Percentiles rank a stretch among this genome's conserved stretches.
These are phyloP conservation scores for Echeneis naucrates DNA, from an alignment of 2,797 vertebrate species.

Conservation along the genomic window DNA sequence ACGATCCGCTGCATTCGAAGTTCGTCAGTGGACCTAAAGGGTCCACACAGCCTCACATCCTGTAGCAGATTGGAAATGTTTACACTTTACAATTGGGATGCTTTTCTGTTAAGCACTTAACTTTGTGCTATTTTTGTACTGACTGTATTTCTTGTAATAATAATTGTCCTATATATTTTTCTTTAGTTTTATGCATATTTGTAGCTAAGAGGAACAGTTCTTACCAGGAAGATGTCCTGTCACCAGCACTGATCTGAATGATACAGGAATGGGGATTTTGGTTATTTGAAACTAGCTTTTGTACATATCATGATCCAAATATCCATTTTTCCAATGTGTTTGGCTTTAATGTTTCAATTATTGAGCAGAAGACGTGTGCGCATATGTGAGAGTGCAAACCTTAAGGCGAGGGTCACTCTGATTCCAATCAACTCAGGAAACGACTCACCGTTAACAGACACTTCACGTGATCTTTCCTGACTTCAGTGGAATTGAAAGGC, in stretches of 20 bases:
- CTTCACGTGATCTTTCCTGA: constrained; percentile 31
- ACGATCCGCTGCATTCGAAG: constrained; percentile 44
- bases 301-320: constrained; percentile 72
- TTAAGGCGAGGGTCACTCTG: constrained; percentile 23
- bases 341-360: constrained; percentile 45
- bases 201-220: constrained; percentile 65
- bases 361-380: constrained; percentile 19
- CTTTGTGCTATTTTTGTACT: constrained; percentile 76
- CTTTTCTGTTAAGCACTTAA: constrained; percentile 65
- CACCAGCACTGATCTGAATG: constrained; percentile 80
- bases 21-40: constrained; percentile 1
- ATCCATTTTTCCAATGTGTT: constrained; percentile 55
- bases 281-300: constrained; percentile 58
- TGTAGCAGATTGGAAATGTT: constrained; percentile 83
- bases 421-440: constrained; percentile 53
- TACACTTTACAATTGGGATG: constrained; percentile 73
- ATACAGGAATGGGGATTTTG: constrained; percentile 18
- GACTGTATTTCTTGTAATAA: constrained; percentile 61
- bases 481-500: constrained; percentile 39
- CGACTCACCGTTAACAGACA: not conserved
- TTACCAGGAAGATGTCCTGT: constrained; percentile 61
- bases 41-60: constrained; percentile 55
- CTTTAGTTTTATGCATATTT: constrained; percentile 58
- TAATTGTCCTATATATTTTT: constrained; percentile 43
- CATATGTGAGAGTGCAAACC: constrained; percentile 27